These are phyloP conservation scores for Pseudomugil tenellus DNA, from an alignment of 2,797 vertebrate genomes.

Conservation along the genomic window DNA sequence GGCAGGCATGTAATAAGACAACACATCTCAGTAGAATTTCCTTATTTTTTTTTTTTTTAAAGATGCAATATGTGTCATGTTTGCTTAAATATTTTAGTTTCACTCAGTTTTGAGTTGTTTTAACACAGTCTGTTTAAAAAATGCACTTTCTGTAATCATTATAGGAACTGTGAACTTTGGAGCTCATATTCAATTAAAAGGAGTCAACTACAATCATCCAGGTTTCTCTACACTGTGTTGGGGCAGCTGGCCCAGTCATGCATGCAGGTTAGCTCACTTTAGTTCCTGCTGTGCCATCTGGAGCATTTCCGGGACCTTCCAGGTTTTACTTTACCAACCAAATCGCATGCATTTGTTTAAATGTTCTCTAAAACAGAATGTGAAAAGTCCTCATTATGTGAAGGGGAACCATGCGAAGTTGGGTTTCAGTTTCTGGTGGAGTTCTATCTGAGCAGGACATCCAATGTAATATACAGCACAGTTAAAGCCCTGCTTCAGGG, in stretches of 20 bases:
- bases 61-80: background rate
- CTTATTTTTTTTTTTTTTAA: conserved; percentile 19
- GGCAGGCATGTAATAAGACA: conserved; percentile 11
- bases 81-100: background rate
- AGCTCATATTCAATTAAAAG: background rate
- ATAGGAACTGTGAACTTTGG: background rate
- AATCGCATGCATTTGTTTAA: background rate
- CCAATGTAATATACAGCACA: background rate
- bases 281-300: background rate
- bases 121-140: conserved; percentile 1
- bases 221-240: background rate
- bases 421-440: background rate
- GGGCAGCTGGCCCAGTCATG: background rate
- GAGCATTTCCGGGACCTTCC: background rate
- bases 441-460: background rate
- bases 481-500: background rate
- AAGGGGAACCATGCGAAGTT: background rate
- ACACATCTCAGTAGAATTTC: background rate
- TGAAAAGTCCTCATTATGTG: background rate
- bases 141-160: background rate
- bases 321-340: background rate
- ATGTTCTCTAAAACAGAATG: background rate
- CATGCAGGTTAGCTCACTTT: background rate
- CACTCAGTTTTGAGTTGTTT: conserved; percentile 6
- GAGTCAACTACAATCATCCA: background rate